phyloP scores from a whole-genome alignment of 2,797 vertebrate species.

The Rhynchonycteris naso region DNA sequence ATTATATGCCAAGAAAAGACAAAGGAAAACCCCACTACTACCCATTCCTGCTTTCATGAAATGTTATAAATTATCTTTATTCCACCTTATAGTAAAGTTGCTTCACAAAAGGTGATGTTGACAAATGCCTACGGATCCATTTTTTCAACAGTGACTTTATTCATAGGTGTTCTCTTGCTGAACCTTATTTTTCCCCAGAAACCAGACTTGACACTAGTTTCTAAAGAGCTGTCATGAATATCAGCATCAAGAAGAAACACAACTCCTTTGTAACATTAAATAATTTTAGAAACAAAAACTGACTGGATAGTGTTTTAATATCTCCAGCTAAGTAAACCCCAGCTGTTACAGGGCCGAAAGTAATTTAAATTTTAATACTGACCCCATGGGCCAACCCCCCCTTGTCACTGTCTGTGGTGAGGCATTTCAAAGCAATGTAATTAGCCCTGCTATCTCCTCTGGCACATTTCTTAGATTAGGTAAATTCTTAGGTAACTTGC shows the following conservation, averaged over 20 bases:
- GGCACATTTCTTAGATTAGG: background rate
- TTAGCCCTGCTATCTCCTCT: background rate
- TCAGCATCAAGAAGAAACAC: background rate
- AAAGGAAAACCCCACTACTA: conserved; percentile 63
- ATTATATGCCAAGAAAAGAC: conserved; percentile 63
- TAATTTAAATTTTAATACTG: background rate
- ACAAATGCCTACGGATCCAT: background rate
- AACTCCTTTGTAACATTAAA: background rate
- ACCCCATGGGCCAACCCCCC: background rate
- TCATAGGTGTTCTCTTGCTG: background rate
- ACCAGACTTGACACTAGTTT: background rate
- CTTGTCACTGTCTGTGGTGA: background rate
- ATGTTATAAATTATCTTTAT: conserved; percentile 55
- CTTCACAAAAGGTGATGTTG: background rate
- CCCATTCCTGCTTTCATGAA: conserved; percentile 55
- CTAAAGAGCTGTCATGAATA: background rate
- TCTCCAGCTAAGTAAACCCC: background rate
- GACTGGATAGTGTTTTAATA: background rate
- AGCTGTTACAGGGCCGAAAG: background rate
- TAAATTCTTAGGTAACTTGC: background rate
- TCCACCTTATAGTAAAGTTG: background rate
- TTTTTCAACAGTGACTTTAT: background rate
- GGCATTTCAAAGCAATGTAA: conserved; percentile 1
- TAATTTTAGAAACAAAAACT: conserved; percentile 39
- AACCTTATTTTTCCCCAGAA: background rate